Base-by-base conservation (phyloP, 2,113 vertebrate genomes). In the Epinephelus moara region DNA sequence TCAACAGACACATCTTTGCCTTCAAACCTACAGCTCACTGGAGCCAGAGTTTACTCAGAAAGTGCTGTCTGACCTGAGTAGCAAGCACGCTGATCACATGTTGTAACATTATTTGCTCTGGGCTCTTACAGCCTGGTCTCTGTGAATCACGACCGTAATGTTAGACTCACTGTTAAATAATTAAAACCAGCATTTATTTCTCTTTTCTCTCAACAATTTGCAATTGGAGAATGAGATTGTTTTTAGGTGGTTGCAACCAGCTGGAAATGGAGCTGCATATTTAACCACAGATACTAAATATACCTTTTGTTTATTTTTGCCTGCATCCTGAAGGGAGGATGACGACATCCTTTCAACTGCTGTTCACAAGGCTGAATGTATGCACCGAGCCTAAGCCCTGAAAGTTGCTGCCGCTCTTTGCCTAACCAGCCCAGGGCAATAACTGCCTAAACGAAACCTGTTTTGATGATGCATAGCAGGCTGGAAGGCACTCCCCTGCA, bases 401-500 rank as follows among this genome's bases (percentile, higher is more conserved):
- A 60, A 67, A 68, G 63, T 71, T 72, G 61, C 52, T 79, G 23
- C 52, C 47, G 6, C 27, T 81, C n/a, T 80, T 82, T 66, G 40
- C 80, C n/a, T 49, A 67, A 83, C 64, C 83, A 19, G 85, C 93
- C 85, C 62, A 21, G 73, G 89, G 91, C 88, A 30, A 82, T 47
- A 86, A 88, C 81, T 25, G 87, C 80, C 75, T 76, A 21, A 84
- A 81, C n/a, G 1, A 84, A 90, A 90, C 87, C 78, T 61, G 89
- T 94, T 92, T 87, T 75, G 87, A 91, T 88, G 82, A 88, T 73
- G 60, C 87, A 71, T 45, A 75, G 69, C 60, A 42, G 81, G 69
- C 70, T 82, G 47, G 67, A 67, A 87, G 75, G 63, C 80, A 75
- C 71, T 83, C 70, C 83, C 70, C 13, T 71, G 52, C 76, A 45